phyloP scores from a whole-genome alignment of 2,797 vertebrate genomes.

The Erethizon dorsatum region DNA sequence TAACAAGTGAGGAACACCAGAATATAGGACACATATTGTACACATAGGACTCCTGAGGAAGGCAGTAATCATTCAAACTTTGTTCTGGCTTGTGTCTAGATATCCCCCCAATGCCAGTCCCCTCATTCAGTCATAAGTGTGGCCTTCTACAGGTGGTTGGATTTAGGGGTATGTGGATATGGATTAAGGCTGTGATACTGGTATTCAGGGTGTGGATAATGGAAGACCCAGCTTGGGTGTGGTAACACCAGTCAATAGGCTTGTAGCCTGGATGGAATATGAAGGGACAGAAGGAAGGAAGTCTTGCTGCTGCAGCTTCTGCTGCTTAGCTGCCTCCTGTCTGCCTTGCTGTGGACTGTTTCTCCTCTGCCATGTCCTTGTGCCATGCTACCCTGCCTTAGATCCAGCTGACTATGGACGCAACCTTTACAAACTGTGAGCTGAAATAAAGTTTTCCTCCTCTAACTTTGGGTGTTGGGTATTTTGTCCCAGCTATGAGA shows the following conservation, averaged over 20 bases:
- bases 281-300: background rate
- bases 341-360: background rate
- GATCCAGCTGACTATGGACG: background rate
- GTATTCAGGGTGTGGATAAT: background rate
- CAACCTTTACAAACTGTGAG: background rate
- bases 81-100: background rate
- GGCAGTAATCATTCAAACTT: background rate
- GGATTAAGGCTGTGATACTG: background rate
- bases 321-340: background rate
- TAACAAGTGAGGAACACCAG: slow-evolving; percentile 27
- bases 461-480: background rate
- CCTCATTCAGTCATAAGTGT: background rate
- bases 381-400: background rate
- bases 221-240: background rate
- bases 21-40: background rate
- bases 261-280: background rate
- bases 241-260: background rate
- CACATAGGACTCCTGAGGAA: background rate
- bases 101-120: background rate
- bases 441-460: background rate
- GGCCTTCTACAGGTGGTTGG: background rate
- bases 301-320: background rate
- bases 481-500: background rate
- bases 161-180: background rate
- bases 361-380: background rate